Percentiles rank a stretch among this genome's conserved stretches.
Conservation (phyloP, 2,888 invertebrate species). For the Hipparchia semele region DNA sequence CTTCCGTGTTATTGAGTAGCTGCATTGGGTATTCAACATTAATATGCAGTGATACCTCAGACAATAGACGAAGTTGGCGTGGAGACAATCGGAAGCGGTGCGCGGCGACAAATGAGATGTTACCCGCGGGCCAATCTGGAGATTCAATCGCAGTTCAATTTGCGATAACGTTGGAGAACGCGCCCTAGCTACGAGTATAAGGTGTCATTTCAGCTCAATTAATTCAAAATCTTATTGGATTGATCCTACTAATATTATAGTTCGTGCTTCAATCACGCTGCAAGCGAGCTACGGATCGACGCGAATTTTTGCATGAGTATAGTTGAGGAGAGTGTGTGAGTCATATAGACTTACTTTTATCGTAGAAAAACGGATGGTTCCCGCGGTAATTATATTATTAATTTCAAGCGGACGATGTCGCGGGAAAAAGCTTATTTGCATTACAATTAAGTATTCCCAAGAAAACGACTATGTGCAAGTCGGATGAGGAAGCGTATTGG, state of each 20-base stretch:
- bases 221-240: not conserved
- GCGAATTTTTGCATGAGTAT: no score
- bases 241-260: not conserved
- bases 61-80: constrained; percentile 59
- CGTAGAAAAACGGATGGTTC: no score
- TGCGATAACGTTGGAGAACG: constrained; percentile 14
- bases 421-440: not conserved
- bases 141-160: constrained; percentile 24
- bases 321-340: no score
- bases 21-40: constrained; percentile 44
- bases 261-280: not conserved
- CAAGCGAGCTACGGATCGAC: no score
- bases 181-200: not conserved
- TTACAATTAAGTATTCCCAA: no score
- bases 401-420: no score
- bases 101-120: constrained; percentile 27
- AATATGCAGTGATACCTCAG: constrained; percentile 58
- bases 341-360: no score
- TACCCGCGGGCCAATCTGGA: constrained; percentile 22
- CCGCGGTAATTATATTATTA: no score
- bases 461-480: no score
- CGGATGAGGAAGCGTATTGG: no score
- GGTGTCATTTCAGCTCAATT: constrained; percentile 4
- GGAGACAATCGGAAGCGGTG: constrained; percentile 20
- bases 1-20: constrained; percentile 39